Percentiles rank a stretch among this genome's conserved stretches.
Evolutionary conservation across 2,888 invertebrate species (phyloP).

Genomic region (Dolichopus griseipennis): DNA sequence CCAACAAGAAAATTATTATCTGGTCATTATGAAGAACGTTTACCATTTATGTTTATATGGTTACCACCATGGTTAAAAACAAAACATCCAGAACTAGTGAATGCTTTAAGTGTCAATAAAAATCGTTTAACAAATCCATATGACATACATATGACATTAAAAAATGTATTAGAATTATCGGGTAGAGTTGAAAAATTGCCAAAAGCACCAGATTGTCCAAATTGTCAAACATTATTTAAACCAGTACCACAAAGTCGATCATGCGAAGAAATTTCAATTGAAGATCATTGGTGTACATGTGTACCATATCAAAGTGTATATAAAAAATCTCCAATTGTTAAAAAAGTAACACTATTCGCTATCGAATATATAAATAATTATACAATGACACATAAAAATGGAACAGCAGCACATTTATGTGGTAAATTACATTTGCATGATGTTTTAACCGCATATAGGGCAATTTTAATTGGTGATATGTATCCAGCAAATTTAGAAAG

Average conservation of each 20-base stretch:
- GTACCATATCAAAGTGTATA: conserved; percentile 46
- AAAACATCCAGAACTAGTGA: conserved; percentile 47
- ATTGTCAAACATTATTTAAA: conserved; percentile 56
- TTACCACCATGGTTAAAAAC: conserved; percentile 54
- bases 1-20: conserved; percentile 56
- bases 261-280: conserved; percentile 59
- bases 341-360: conserved; percentile 44
- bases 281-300: conserved; percentile 71
- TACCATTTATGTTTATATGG: conserved; percentile 65
- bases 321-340: conserved; percentile 46
- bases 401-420: conserved; percentile 44
- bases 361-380: conserved; percentile 36
- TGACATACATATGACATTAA: conserved; percentile 63
- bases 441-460: conserved; percentile 48
- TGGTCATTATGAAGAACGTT: conserved; percentile 68
- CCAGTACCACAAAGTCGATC: conserved; percentile 53
- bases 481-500: conserved; percentile 32
- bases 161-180: conserved; percentile 52
- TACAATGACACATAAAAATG: conserved; percentile 32
- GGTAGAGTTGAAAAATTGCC: conserved; percentile 38
- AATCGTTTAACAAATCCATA: conserved; percentile 63
- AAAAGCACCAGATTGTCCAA: conserved; percentile 51
- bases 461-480: conserved; percentile 21
- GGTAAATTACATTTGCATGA: conserved; percentile 47
- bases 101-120: conserved; percentile 52